These are phyloP conservation scores for Steinernema khuongi DNA, from an alignment of 1,140 invertebrate genomes.

Conservation along the genomic window DNA sequence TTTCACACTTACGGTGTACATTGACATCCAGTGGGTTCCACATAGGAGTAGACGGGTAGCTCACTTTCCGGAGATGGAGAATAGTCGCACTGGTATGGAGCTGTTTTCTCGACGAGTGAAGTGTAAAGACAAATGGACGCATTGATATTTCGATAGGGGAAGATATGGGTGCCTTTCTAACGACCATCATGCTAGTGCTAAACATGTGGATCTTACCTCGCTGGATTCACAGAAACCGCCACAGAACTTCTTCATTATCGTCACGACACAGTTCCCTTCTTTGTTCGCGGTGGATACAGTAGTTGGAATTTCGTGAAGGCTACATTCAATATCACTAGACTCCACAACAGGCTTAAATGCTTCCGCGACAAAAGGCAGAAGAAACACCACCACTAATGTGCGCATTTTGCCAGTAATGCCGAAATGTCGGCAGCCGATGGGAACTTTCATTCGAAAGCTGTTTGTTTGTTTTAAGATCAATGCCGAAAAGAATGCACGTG, in stretches of 20 bases:
- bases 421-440: neutral
- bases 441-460: neutral
- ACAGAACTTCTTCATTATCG: neutral
- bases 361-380: neutral
- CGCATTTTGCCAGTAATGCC: neutral
- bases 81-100: neutral
- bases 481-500: too few relatives aligned
- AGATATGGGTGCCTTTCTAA: neutral
- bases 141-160: neutral
- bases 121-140: neutral
- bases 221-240: neutral
- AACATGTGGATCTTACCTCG: neutral
- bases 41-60: neutral
- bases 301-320: neutral
- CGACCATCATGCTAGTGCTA: neutral
- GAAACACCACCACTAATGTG: neutral
- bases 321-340: neutral
- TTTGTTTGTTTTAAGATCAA: neutral
- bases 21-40: neutral
- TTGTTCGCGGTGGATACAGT: neutral
- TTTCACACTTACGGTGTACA: neutral
- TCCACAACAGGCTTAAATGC: neutral
- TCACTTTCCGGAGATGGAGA: neutral
- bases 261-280: neutral
- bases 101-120: neutral